phyloP scores from a whole-genome alignment of 2,888 invertebrate species.

The Erebia aethiops region DNA sequence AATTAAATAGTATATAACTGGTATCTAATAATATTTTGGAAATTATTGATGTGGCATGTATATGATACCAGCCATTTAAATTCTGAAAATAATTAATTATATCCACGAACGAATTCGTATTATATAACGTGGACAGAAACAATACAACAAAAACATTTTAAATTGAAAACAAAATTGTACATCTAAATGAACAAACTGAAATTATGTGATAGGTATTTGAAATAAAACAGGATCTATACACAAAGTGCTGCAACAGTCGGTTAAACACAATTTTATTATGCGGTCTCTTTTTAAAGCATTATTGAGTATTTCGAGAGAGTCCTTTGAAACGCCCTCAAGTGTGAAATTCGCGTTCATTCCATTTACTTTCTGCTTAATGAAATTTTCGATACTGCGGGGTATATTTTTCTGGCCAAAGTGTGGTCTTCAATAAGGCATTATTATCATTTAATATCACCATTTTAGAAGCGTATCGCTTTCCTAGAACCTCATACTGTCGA shows the following conservation, averaged over 20 bases:
- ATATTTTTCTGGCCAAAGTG: constrained; percentile 24
- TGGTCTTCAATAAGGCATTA: background rate
- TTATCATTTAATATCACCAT: background rate
- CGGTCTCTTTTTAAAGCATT: constrained; percentile 68
- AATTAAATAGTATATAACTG: too few species aligned
- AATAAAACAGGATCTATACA: constrained; percentile 16
- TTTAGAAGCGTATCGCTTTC: too few species aligned
- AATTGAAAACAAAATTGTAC: constrained; percentile 11
- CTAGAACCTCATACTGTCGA: too few species aligned
- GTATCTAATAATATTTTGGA: too few species aligned
- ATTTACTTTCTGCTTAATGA: constrained; percentile 71
- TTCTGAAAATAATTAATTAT: too few species aligned
- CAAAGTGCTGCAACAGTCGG: constrained; percentile 36
- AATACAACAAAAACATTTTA: background rate
- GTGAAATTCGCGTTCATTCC: constrained; percentile 71
- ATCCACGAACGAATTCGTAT: too few species aligned
- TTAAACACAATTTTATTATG: constrained; percentile 70
- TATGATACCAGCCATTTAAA: too few species aligned
- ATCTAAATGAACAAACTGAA: background rate
- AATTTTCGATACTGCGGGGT: constrained; percentile 61
- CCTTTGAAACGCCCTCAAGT: constrained; percentile 72
- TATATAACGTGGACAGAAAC: background rate
- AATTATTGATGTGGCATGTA: too few species aligned
- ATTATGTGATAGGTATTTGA: constrained; percentile 4
- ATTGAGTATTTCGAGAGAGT: constrained; percentile 65